phyloP scores from a whole-genome alignment of 2,113 vertebrate species.

The Echinops telfairi region DNA sequence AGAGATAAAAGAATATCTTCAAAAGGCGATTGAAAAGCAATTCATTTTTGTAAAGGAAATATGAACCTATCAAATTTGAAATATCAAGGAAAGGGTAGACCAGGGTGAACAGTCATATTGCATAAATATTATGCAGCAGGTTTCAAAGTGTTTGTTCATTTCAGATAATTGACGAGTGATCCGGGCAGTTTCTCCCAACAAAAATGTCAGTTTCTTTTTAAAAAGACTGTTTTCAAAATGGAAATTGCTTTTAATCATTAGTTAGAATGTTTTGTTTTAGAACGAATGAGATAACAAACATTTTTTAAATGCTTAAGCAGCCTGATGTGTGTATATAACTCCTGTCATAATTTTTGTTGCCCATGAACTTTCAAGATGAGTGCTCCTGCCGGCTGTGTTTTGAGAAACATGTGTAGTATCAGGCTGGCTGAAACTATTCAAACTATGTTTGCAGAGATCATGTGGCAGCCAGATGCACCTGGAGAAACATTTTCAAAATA shows the following conservation, averaged over 20 bases:
- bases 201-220: conserved; percentile 47
- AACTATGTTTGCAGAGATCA: conserved; percentile 34
- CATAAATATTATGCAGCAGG: not conserved
- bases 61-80: conserved; percentile 25
- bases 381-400: conserved; percentile 16
- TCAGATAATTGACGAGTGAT: conserved; percentile 51
- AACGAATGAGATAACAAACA: conserved; percentile 39
- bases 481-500: conserved; percentile 60
- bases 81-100: not conserved
- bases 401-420: conserved; percentile 49
- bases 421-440: conserved; percentile 59
- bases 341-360: not conserved
- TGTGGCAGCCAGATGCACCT: conserved; percentile 14
- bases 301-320: conserved; percentile 58
- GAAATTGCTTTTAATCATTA: not conserved
- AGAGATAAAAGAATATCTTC: conserved; percentile 4
- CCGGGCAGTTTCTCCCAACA: not conserved
- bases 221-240: not conserved
- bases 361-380: conserved; percentile 19
- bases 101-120: not conserved
- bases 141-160: conserved; percentile 56
- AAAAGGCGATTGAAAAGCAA: not conserved
- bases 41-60: conserved; percentile 22
- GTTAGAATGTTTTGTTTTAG: conserved; percentile 43
- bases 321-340: conserved; percentile 28